These are phyloP conservation scores for Bombus pascuorum DNA, from an alignment of 1,140 invertebrate genomes.

Conservation along the genomic window DNA sequence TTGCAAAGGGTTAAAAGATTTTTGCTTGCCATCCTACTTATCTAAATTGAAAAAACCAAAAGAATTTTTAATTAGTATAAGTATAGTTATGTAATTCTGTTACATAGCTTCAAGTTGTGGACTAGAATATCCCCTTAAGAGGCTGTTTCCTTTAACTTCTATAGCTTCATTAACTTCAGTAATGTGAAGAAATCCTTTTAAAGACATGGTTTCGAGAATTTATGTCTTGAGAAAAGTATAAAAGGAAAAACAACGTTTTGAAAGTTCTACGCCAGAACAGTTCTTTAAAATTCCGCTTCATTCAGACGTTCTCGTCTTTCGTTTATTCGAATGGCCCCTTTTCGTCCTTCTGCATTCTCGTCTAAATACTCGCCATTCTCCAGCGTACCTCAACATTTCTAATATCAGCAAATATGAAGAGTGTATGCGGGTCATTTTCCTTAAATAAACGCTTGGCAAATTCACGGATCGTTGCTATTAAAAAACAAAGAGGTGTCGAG, in stretches of 20 bases:
- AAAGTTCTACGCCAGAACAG: background rate
- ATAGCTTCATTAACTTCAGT: background rate
- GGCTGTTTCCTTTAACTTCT: background rate
- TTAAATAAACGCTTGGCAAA: background rate
- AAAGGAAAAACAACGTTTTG: background rate
- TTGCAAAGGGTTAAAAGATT: too few relatives aligned
- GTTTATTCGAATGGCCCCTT: background rate
- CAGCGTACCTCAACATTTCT: background rate
- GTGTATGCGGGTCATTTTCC: background rate
- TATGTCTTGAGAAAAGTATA: too few relatives aligned
- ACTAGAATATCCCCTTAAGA: background rate
- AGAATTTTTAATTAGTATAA: too few relatives aligned
- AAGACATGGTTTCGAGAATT: background rate
- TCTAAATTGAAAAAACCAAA: too few relatives aligned
- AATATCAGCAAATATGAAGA: constrained; percentile 10
- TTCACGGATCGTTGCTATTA: background rate
- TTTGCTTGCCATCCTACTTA: too few relatives aligned
- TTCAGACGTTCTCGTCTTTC: background rate
- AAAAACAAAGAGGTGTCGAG: background rate
- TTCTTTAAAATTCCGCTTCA: background rate
- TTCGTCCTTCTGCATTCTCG: background rate
- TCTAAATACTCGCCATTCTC: background rate
- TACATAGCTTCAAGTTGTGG: background rate
- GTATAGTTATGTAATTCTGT: too few relatives aligned
- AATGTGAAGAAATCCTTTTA: background rate